These are phyloP conservation scores for Loripinus fragilis DNA, from an alignment of 2,888 invertebrate genomes.

Conservation along the genomic window DNA sequence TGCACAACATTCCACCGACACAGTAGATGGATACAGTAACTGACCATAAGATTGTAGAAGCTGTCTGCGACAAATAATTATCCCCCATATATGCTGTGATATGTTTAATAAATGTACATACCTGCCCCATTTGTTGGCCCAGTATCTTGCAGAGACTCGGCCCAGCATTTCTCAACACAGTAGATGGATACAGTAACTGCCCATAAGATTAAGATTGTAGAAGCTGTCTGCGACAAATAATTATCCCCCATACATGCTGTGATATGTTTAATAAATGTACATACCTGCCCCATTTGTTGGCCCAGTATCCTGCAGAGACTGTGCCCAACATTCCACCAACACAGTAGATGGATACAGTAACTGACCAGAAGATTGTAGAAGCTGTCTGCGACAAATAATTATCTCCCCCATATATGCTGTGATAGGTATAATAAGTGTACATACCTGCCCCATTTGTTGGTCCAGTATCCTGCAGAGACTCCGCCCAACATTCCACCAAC, in stretches of 20 bases:
- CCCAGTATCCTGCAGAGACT: slow-evolving; percentile 86
- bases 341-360: slow-evolving; percentile 92
- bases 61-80: slow-evolving; percentile 85
- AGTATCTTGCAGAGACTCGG: slow-evolving; percentile 88
- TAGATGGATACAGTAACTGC: slow-evolving; percentile 91
- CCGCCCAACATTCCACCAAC: slow-evolving; percentile 97
- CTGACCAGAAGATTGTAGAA: slow-evolving; percentile 89
- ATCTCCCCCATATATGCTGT: slow-evolving; percentile 84
- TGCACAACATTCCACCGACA: slow-evolving; percentile 94
- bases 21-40: slow-evolving; percentile 92
- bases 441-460: slow-evolving; percentile 85
- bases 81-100: slow-evolving; percentile 84
- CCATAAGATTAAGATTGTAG: slow-evolving; percentile 89
- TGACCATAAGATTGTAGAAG: slow-evolving; percentile 89
- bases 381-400: slow-evolving; percentile 85
- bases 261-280: slow-evolving; percentile 85
- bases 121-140: slow-evolving; percentile 86
- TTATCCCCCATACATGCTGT: slow-evolving; percentile 84
- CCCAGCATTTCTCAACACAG: slow-evolving; percentile 95
- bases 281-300: slow-evolving; percentile 85
- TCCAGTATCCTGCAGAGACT: slow-evolving; percentile 86
- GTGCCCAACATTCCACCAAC: slow-evolving; percentile 95
- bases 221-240: slow-evolving; percentile 85
- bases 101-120: slow-evolving; percentile 84
- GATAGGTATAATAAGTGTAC: slow-evolving; percentile 84